These are phyloP conservation scores for Anolis sagrei DNA, from an alignment of 2,113 vertebrate species.

Conservation along the genomic window DNA sequence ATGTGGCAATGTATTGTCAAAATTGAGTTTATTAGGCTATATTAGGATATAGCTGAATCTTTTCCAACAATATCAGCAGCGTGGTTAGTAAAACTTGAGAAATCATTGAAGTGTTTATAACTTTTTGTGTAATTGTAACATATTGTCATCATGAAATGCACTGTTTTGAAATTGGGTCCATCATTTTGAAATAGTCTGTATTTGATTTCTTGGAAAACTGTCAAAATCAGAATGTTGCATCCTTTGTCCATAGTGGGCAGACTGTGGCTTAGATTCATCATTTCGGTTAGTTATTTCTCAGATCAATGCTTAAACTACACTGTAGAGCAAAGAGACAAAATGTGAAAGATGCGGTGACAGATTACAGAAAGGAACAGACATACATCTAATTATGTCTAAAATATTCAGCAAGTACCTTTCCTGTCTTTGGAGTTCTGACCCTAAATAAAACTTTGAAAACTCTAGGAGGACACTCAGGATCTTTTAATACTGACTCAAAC, in stretches of 20 bases:
- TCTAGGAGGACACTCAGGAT: too few relatives aligned
- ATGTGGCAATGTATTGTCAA: too few relatives aligned
- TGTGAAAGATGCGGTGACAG: neutral
- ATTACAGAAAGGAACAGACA: neutral
- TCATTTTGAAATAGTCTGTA: too few relatives aligned
- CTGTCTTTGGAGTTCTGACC: neutral
- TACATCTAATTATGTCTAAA: neutral
- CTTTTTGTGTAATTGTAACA: neutral
- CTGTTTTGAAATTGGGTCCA: too few relatives aligned
- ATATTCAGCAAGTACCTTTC: neutral
- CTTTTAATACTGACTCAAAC: too few relatives aligned
- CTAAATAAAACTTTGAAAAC: neutral
- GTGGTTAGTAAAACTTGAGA: too few relatives aligned
- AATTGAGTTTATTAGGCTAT: too few relatives aligned
- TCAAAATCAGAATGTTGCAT: neutral
- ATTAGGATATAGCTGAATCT: too few relatives aligned
- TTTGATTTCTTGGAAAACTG: slow-evolving; percentile 3
- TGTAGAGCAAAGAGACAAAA: neutral
- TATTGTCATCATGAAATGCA: too few relatives aligned
- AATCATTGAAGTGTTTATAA: neutral
- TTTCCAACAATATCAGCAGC: too few relatives aligned
- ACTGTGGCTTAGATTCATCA: neutral
- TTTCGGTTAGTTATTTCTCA: slow-evolving; percentile 10
- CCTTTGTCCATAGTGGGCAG: neutral
- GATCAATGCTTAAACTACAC: neutral